phyloP scores from a whole-genome alignment of 2,888 invertebrate species.

The Crossocerus cetratus region DNA sequence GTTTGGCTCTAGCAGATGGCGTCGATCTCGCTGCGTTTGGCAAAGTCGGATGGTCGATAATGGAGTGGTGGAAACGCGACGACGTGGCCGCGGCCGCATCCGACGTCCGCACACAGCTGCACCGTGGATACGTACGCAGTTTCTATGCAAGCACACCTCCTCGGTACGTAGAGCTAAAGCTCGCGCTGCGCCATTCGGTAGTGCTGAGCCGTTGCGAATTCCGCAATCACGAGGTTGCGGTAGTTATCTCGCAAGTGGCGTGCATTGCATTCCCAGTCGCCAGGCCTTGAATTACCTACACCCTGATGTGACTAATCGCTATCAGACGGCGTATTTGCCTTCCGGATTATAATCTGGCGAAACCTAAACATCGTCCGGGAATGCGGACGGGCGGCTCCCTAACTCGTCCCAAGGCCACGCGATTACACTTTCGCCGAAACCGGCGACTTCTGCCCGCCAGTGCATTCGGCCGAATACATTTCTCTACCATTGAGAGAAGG shows the following conservation, averaged over 20 bases:
- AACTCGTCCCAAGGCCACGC: too few species aligned
- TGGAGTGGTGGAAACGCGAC: constrained; percentile 54
- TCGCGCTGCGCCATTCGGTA: constrained; percentile 33
- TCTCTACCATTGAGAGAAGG: too few species aligned
- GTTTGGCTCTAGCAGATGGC: constrained; percentile 9
- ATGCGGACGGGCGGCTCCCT: too few species aligned
- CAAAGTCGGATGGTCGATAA: constrained; percentile 56
- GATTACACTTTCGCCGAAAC: too few species aligned
- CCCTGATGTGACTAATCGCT: not conserved
- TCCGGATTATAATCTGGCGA: too few species aligned
- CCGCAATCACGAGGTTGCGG: constrained; percentile 35
- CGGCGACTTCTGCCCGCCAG: too few species aligned
- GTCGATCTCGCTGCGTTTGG: constrained; percentile 51
- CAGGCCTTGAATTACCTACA: not conserved
- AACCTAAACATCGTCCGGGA: too few species aligned
- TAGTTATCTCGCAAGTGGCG: not conserved
- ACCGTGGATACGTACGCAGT: constrained; percentile 28
- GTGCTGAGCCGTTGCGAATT: constrained; percentile 49
- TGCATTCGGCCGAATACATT: too few species aligned
- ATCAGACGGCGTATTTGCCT: too few species aligned
- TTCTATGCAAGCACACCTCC: too few species aligned
- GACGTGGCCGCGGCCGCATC: constrained; percentile 46
- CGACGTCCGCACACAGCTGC: constrained; percentile 4
- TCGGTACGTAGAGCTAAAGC: too few species aligned
- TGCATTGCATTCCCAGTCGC: not conserved